A percentile compares a stretch with the other conserved stretches of the same genome.
Evolutionary conservation across 1,140 invertebrate species (phyloP).

Genomic region (Drosophila grimshawi): DNA sequence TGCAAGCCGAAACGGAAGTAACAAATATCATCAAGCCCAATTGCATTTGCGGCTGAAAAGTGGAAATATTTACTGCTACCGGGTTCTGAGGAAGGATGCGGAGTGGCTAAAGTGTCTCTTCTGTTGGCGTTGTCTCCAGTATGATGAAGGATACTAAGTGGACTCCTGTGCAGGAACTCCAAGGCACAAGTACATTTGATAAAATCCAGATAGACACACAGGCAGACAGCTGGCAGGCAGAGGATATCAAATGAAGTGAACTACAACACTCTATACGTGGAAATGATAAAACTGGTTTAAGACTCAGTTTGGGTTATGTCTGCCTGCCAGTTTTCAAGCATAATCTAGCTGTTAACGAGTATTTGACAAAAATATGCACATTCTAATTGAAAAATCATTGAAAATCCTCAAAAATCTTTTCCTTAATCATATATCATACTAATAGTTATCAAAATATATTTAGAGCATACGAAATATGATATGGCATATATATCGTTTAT

Average conservation of each 20-base stretch:
- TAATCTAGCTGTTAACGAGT: constrained; percentile 63
- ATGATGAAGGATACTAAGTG: constrained; percentile 45
- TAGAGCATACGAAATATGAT: too few species aligned
- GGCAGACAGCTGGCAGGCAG: constrained; percentile 3
- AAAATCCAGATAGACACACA: constrained; percentile 12
- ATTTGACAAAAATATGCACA: constrained; percentile 17
- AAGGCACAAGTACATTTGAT: constrained; percentile 46
- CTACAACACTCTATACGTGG: constrained; percentile 44
- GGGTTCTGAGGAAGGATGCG: constrained; percentile 15
- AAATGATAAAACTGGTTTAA: constrained; percentile 75
- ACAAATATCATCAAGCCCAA: constrained; percentile 82
- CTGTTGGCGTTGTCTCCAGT: constrained; percentile 14
- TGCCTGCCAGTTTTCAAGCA: constrained; percentile 39
- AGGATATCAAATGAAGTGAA: constrained; percentile 29
- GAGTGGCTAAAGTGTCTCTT: neutral
- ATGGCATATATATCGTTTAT: too few species aligned
- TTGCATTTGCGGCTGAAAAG: constrained; percentile 80
- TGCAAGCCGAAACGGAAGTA: constrained; percentile 75
- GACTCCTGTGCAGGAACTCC: constrained; percentile 17
- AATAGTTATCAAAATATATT: too few species aligned
- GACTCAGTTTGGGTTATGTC: constrained; percentile 49
- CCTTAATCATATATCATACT: neutral
- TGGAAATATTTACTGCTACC: constrained; percentile 73
- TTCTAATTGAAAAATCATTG: neutral
- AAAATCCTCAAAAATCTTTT: constrained; percentile 16